phyloP scores from a whole-genome alignment of 2,113 vertebrate genomes.

The Oenanthe melanoleuca region DNA sequence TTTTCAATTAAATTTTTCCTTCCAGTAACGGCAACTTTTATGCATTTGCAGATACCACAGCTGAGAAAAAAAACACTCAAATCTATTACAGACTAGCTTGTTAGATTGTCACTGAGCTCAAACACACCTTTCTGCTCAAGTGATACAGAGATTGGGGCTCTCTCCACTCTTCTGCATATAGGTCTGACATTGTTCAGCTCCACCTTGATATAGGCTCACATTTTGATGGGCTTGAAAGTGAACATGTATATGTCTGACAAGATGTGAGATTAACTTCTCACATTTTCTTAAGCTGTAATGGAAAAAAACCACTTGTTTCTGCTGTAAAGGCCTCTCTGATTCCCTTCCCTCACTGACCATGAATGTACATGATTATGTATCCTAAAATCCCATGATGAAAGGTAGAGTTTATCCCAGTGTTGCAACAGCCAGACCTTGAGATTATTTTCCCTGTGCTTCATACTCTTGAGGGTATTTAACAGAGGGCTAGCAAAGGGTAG shows the following conservation, averaged over 20 bases:
- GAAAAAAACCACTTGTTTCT: background rate
- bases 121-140: background rate
- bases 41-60: background rate
- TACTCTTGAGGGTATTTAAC: background rate
- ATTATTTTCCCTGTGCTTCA: background rate
- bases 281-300: background rate
- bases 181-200: background rate
- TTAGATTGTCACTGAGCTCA: background rate
- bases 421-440: background rate
- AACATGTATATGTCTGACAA: background rate
- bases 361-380: fast-evolving
- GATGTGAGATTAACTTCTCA: background rate
- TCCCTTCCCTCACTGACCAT: background rate
- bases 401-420: background rate
- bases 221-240: background rate
- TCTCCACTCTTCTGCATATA: background rate
- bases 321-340: background rate
- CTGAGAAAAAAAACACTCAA: background rate
- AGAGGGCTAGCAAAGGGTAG: background rate
- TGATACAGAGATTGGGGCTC: background rate
- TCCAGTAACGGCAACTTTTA: background rate
- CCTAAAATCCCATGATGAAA: background rate
- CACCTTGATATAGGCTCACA: background rate
- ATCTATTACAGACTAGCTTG: background rate
- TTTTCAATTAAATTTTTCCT: background rate